A percentile compares a stretch with the other conserved stretches of the same genome.
phyloP scores from a whole-genome alignment of 1,140 invertebrate genomes.

The Ceratoteleas bidentatus region DNA sequence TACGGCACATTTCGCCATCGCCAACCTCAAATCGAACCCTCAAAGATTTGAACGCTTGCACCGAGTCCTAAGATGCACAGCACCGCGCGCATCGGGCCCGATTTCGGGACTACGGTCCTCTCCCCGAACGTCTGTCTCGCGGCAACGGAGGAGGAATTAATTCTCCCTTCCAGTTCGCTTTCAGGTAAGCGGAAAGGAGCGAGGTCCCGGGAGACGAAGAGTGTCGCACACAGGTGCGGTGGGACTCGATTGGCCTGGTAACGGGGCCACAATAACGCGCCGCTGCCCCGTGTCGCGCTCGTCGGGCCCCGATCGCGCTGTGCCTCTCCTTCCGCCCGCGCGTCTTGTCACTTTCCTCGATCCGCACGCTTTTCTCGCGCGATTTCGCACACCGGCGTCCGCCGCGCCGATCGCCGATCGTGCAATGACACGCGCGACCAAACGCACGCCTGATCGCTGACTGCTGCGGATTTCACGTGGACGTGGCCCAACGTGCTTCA shows the following conservation, averaged over 20 bases:
- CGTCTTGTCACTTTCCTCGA: conserved; percentile 33
- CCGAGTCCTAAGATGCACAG: too few species aligned
- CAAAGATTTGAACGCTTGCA: too few species aligned
- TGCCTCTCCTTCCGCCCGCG: conserved; percentile 19
- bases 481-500: conserved; percentile 3
- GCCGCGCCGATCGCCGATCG: conserved; percentile 4
- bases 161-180: conserved; percentile 35
- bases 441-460: conserved; percentile 17
- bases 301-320: conserved; percentile 29
- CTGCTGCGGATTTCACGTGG: conserved; percentile 38
- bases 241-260: conserved; percentile 63
- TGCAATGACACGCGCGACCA: conserved; percentile 30
- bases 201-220: conserved; percentile 49
- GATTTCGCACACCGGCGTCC: conserved; percentile 15
- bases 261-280: conserved; percentile 54
- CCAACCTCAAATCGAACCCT: too few species aligned
- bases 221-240: conserved; percentile 57
- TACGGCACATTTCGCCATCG: too few species aligned
- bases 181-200: conserved; percentile 60
- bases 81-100: not conserved
- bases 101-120: not conserved
- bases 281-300: conserved; percentile 38
- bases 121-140: not conserved
- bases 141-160: conserved; percentile 40
- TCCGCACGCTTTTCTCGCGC: conserved; percentile 13